Evolutionary conservation across 2,113 vertebrate genomes (phyloP), one percentile per base, ranked within the genome.

Genomic region (Alaudala cheleensis): DNA sequence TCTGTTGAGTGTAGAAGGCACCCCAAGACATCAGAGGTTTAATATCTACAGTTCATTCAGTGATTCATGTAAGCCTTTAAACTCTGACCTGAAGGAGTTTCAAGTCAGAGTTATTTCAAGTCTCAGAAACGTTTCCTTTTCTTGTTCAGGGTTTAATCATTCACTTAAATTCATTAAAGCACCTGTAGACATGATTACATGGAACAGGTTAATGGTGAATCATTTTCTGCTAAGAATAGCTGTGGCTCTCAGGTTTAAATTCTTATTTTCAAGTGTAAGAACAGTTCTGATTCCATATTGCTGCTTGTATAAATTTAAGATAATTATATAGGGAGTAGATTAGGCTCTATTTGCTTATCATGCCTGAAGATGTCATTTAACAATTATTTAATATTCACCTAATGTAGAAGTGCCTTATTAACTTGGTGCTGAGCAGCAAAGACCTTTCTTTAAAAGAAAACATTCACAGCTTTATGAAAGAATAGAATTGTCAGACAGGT

Each of bases 311-410:
- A 83, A 93, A 83, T 90, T 88, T 37, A 78, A 78, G 44, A 60
- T 95, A 95, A 96, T 94, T 94, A 94, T 31, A 85, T 15, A 86
- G 72, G 2, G 13, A 58, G 34, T 58, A 85, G 81, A 86, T 95
- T 83, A 81, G 91, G 58, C 42, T 90, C 22, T 94, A 78, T 67
- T 90, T 94, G 71, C 85, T 96, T 92, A 86, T 90, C 82, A 51
- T 86, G 47, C 31, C 51, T 83, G 79, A 90, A 86, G 85, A 78
- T 44, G 47, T 86, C 28, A 88, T 86, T 90, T 92, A 88, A 31
- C 71, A 93, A 93, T 96, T 96, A 74, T 56, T 83, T 86, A 95
- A 86, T 90, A 86, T 66, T 83, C 92, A 90, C 71, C 76, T 93
- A 73, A 93, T 62, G 37, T 83, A 67, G 81, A 78, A 86, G 22